phyloP scores from a whole-genome alignment of 2,888 invertebrate genomes.

The Lamellibrachia satsuma region DNA sequence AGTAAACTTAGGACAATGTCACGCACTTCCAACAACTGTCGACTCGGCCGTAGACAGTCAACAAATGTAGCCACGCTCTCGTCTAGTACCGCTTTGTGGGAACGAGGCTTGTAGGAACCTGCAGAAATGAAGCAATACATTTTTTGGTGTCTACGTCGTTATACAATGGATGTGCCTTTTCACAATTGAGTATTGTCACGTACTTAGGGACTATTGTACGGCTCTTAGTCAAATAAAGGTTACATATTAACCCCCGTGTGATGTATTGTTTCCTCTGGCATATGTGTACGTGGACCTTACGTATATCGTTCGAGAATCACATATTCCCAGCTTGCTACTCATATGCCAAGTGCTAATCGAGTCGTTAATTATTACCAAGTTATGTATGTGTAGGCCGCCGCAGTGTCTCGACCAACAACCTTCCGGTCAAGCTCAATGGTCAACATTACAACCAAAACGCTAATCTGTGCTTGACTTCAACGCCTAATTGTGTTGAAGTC shows the following conservation, averaged over 20 bases:
- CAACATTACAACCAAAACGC: background rate
- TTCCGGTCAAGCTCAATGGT: background rate
- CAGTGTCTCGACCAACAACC: background rate
- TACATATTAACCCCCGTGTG: no score
- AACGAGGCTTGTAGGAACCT: background rate
- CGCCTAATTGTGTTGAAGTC: background rate
- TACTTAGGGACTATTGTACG: background rate
- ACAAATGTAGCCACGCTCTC: constrained; percentile 20
- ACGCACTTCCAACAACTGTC: background rate
- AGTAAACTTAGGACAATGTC: background rate
- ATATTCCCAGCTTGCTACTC: no score
- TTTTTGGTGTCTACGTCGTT: background rate
- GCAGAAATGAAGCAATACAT: background rate
- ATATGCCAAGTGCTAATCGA: background rate
- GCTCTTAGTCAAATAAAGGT: background rate
- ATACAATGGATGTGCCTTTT: background rate
- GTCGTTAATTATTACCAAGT: background rate
- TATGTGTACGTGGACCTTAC: no score
- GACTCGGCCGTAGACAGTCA: constrained; percentile 6
- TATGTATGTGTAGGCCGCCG: background rate
- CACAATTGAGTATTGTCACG: background rate
- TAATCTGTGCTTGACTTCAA: background rate
- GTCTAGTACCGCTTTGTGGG: constrained; percentile 17
- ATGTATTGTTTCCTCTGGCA: no score
- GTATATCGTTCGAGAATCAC: no score